Percentiles rank a stretch among this genome's conserved stretches.
phyloP scores from a whole-genome alignment of 2,113 vertebrate genomes.

The Fregata magnificens region DNA sequence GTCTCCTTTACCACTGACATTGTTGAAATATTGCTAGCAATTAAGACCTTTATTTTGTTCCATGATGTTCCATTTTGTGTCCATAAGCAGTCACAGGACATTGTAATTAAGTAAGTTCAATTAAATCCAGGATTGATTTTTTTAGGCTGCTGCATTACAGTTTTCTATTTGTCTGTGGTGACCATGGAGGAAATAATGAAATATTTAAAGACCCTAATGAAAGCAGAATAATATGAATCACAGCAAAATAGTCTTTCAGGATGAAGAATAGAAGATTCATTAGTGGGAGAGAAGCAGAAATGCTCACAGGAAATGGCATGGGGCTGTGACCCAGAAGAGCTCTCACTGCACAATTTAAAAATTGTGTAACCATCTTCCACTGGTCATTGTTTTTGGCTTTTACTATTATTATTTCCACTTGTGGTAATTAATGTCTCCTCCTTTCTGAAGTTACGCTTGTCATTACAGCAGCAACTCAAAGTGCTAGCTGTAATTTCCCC shows the following conservation, averaged over 20 bases:
- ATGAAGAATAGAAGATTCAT: neutral
- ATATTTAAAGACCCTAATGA: neutral
- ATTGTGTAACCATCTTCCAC: neutral
- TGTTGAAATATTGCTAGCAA: neutral
- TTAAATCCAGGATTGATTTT: neutral
- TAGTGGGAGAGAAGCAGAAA: neutral
- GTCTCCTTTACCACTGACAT: neutral
- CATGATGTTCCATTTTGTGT: neutral
- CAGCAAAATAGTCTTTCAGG: neutral
- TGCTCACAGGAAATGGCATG: neutral
- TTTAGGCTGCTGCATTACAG: neutral
- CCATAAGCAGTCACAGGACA: neutral
- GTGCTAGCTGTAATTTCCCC: neutral
- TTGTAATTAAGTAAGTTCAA: neutral
- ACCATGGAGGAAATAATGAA: neutral
- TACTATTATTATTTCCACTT: neutral
- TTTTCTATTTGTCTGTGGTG: neutral
- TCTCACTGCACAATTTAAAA: neutral
- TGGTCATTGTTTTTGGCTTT: neutral
- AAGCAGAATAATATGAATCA: neutral
- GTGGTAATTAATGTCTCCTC: neutral
- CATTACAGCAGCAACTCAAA: neutral
- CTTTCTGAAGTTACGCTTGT: neutral
- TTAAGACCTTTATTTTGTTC: neutral
- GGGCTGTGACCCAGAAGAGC: neutral